A percentile compares a stretch with the other conserved stretches of the same genome.
Evolutionary conservation across 2,113 vertebrate species (phyloP).

Genomic region (Craseonycteris thonglongyai): DNA sequence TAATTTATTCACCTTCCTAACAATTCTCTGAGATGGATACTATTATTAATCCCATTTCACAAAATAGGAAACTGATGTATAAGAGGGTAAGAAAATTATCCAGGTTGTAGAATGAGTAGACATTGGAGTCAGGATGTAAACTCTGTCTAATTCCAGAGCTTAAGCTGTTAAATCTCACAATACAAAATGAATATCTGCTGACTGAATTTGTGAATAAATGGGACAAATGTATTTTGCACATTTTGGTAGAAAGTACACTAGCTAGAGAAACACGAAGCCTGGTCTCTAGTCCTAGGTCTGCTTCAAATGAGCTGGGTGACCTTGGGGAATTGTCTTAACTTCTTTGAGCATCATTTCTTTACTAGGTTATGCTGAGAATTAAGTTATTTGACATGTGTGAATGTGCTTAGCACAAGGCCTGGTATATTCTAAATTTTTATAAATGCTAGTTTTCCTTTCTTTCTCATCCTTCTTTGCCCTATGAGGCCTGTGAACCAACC

Average conservation of each 20-base stretch:
- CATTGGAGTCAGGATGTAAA: not conserved
- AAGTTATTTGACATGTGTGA: not conserved
- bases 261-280: not conserved
- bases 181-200: not conserved
- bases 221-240: not conserved
- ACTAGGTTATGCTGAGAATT: not conserved
- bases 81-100: not conserved
- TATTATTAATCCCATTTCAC: not conserved
- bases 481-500: not conserved
- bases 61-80: not conserved
- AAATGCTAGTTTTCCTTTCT: conserved; percentile 5
- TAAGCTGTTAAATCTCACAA: not conserved
- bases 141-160: not conserved
- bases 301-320: not conserved
- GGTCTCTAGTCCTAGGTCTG: not conserved
- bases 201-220: not conserved
- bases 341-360: not conserved
- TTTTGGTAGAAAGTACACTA: not conserved
- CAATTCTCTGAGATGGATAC: not conserved
- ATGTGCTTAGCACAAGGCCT: not conserved
- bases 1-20: not conserved
- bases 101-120: not conserved
- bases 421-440: not conserved
- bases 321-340: not conserved
- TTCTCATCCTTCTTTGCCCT: not conserved